Conservation (phyloP, 2,113 vertebrate genomes). For the Benitochromis conjunctus region DNA sequence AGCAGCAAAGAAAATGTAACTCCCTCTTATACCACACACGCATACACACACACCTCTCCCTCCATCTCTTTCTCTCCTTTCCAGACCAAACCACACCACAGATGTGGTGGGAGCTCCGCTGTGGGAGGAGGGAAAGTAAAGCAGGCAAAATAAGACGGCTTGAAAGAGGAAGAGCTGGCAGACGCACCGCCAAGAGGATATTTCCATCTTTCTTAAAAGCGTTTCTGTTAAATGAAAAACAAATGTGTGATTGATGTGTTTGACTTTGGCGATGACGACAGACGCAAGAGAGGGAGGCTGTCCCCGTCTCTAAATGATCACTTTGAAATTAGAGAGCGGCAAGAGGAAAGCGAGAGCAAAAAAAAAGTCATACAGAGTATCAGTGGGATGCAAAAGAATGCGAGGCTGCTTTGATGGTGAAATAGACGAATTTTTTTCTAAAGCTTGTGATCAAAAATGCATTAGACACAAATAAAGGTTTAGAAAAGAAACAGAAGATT, state of each 20-base stretch:
- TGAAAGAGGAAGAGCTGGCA: constrained; percentile 31
- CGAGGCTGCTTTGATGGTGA: constrained; percentile 7
- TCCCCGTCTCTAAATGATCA: neutral
- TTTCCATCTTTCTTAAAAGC: constrained; percentile 53
- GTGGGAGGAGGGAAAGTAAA: neutral
- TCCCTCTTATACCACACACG: neutral
- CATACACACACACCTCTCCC: neutral
- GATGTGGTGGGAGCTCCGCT: constrained; percentile 32
- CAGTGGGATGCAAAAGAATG: constrained; percentile 5
- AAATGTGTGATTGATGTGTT: constrained; percentile 56
- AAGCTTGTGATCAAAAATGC: neutral
- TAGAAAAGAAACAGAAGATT: neutral
- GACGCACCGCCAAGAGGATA: constrained; percentile 31
- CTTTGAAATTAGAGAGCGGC: constrained; percentile 36
- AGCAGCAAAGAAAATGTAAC: neutral
- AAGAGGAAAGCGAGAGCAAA: neutral
- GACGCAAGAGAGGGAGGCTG: neutral
- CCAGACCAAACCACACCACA: constrained; percentile 36
- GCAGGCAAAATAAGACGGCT: constrained; percentile 18
- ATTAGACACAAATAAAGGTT: neutral
- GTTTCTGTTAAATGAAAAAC: constrained; percentile 43
- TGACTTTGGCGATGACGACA: constrained; percentile 14
- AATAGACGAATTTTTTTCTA: neutral
- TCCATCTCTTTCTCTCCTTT: neutral
- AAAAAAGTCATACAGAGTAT: neutral